phyloP scores from a whole-genome alignment of 2,113 vertebrate species.

The Oenanthe oenanthe region DNA sequence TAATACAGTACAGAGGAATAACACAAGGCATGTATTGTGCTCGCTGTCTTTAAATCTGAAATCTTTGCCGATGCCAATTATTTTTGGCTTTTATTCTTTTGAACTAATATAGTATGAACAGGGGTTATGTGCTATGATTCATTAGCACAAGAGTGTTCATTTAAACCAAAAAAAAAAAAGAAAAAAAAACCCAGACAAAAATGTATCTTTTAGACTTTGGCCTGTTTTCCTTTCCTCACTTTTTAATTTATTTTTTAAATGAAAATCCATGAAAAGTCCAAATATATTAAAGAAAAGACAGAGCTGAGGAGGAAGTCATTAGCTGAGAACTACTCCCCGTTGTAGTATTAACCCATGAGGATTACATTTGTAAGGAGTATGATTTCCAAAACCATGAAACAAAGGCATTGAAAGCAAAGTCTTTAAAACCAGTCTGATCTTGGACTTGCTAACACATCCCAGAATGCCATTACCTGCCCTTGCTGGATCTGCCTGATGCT shows the following conservation, averaged over 20 bases:
- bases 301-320: neutral
- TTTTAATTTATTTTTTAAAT: neutral
- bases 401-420: neutral
- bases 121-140: neutral
- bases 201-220: neutral
- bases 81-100: conserved; percentile 67
- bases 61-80: conserved; percentile 13
- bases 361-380: neutral
- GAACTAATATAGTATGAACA: conserved; percentile 19
- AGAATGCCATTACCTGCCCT: neutral
- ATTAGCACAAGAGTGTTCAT: neutral
- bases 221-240: neutral
- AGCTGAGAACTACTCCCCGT: neutral
- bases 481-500: neutral
- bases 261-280: neutral
- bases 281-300: neutral
- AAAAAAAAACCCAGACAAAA: neutral
- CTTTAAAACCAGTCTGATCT: neutral
- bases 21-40: conserved; percentile 51
- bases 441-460: neutral
- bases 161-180: neutral
- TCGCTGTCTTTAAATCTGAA: conserved; percentile 40
- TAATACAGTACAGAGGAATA: conserved; percentile 25
- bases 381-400: neutral
- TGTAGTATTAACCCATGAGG: neutral